Percentiles rank a stretch among this genome's conserved stretches.
Conservation (phyloP, 2,888 invertebrate species). For the Odontomyia ornata region DNA sequence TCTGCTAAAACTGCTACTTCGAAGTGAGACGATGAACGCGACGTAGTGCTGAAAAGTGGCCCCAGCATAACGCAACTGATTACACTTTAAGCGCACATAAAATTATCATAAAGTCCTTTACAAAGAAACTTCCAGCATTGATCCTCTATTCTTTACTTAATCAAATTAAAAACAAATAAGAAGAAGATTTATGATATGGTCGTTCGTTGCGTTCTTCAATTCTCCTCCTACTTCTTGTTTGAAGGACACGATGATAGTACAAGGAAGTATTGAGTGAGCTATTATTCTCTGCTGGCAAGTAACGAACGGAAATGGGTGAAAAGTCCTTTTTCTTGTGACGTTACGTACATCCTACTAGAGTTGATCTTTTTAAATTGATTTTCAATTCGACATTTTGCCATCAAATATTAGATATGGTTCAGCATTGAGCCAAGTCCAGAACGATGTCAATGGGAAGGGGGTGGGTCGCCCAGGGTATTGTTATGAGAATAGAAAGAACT, state of each 20-base stretch:
- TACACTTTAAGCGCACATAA: slow-evolving; percentile 41
- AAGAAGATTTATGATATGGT: slow-evolving; percentile 41
- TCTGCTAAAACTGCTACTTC: background rate
- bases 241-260: background rate
- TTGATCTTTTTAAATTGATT: slow-evolving; percentile 41
- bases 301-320: background rate
- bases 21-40: background rate
- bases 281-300: background rate
- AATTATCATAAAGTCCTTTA: slow-evolving; percentile 44
- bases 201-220: background rate
- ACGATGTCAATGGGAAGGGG: background rate
- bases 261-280: background rate
- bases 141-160: slow-evolving; percentile 41
- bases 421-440: background rate
- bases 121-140: slow-evolving; percentile 26
- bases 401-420: slow-evolving; percentile 24
- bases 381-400: slow-evolving; percentile 34
- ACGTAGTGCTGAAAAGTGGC: slow-evolving; percentile 1
- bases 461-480: too few relatives aligned
- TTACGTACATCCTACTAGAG: background rate
- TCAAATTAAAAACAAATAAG: slow-evolving; percentile 45
- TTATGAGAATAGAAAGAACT: too few relatives aligned
- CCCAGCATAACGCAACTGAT: slow-evolving; percentile 29
- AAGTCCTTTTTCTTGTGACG: background rate
- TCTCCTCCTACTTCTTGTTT: too few relatives aligned